These are phyloP conservation scores for Sclerurus mexicanus DNA, from an alignment of 2,113 vertebrate genomes.

Conservation along the genomic window DNA sequence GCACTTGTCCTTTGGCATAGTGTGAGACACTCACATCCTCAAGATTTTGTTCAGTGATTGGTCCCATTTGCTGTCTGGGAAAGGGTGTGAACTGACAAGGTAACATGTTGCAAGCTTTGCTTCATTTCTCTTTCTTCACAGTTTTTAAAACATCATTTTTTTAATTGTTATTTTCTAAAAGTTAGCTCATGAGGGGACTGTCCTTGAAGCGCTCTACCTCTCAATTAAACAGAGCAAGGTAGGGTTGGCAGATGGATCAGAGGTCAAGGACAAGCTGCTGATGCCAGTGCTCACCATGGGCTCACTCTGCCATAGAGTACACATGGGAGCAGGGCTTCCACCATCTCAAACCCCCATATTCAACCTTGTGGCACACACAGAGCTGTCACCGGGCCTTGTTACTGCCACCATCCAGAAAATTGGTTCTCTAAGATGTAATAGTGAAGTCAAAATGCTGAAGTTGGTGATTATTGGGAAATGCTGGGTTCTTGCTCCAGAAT, in stretches of 20 bases:
- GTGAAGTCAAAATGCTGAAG: not conserved
- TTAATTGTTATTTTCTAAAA: not conserved
- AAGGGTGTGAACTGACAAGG: not conserved
- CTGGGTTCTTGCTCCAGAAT: not conserved
- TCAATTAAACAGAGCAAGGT: not conserved
- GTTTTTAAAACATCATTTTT: not conserved
- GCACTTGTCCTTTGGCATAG: not conserved
- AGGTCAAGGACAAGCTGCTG: not conserved
- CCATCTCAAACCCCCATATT: not conserved
- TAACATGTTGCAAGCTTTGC: not conserved
- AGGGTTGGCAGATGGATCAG: not conserved
- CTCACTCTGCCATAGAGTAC: not conserved
- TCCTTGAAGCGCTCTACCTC: not conserved
- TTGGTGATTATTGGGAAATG: not conserved
- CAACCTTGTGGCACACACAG: not conserved
- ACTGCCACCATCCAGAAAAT: not conserved
- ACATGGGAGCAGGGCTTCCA: not conserved
- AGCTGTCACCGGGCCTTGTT: not conserved
- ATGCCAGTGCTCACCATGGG: fast-evolving
- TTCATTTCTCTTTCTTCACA: not conserved
- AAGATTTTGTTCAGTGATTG: not conserved
- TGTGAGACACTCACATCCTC: not conserved
- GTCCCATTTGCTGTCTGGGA: not conserved
- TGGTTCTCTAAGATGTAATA: not conserved
- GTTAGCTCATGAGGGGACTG: fast-evolving